Conservation (phyloP, 1,140 invertebrate genomes). For the Charaxes varanes region DNA sequence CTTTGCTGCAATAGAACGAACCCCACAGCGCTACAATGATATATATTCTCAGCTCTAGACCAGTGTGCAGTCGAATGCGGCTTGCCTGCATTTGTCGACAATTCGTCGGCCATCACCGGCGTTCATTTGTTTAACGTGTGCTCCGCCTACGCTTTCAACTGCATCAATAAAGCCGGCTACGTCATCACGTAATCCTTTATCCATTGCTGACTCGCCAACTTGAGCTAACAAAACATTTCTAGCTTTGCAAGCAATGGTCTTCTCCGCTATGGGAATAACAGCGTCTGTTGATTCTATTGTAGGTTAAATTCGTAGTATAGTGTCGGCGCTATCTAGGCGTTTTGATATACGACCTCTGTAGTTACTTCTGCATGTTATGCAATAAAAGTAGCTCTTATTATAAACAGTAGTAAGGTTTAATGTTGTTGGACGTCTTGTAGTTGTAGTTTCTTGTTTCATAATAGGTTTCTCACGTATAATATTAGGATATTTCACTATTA, state of each 20-base stretch:
- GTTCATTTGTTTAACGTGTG: conserved; percentile 17
- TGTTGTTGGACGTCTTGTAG: neutral
- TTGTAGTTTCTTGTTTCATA: conserved; percentile 2
- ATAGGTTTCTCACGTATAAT: conserved; percentile 18
- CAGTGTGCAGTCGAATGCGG: conserved; percentile 12
- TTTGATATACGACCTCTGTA: conserved; percentile 11
- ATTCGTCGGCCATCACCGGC: conserved; percentile 13
- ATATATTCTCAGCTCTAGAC: conserved; percentile 4
- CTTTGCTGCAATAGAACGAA: conserved; percentile 4
- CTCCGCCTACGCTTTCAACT: conserved; percentile 6
- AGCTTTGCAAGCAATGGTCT: conserved; percentile 12
- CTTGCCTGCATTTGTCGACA: conserved; percentile 17
- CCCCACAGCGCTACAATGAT: conserved; percentile 3
- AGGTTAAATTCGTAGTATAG: conserved; percentile 11
- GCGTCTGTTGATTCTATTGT: conserved; percentile 7
- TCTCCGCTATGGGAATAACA: conserved; percentile 4
- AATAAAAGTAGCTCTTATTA: conserved; percentile 7
- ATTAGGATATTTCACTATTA: conserved; percentile 16
- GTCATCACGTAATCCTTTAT: conserved; percentile 7
- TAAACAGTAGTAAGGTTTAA: conserved; percentile 1
- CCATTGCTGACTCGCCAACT: conserved; percentile 9
- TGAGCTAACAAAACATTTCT: conserved; percentile 3
- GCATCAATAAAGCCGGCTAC: conserved; percentile 9
- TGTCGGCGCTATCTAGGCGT: conserved; percentile 13
- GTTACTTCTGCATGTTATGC: conserved; percentile 5